Base-by-base conservation (phyloP, 2,888 invertebrate genomes). In the Caenorhabditis sp. region DNA sequence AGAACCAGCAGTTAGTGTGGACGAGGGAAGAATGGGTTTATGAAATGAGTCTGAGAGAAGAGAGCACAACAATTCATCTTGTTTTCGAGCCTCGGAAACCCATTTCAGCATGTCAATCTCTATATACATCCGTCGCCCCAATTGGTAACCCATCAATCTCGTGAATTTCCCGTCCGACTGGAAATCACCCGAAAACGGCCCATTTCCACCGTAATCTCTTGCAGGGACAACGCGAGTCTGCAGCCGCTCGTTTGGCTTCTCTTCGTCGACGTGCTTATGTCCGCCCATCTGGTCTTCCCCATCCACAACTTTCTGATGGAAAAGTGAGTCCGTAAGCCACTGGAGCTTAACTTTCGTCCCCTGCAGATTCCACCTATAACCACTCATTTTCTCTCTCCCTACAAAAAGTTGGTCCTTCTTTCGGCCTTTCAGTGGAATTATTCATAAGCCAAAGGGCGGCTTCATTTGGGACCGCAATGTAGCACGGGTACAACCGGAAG, bases 161-260 rank as follows among this genome's bases (percentile, higher is more conserved):
- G 37, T 59, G 59, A 59, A 70, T 70, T 59, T 59, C 59, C 59
- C 59, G 43, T 61, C 50, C 35, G 27, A 32, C 39, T 35, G 37
- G 37, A 55, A 27, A 55, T 55, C 39, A 39, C 15, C 5, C 37
- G 17, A 22, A 39, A 15, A 30, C 43, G 13, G 4, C n/a, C 32
- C 4, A 15, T 11, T 15, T 41, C 17, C 56, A 66, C 58, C 41
- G 68, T 58, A 68, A 43, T 58, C 58, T 58, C 26, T 66, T 81
- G 62, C 78, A 81, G 81, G 37, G 75, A 65, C 61, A 81, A 79
- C 41, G 74, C 79, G 39, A 74, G 79, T 68, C 78, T 80, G 26
- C 74, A 81, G 58, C 84, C 84, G 24, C 61, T 84, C 52, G 53
- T 82, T 15, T 73, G 70, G 43, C 80, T 84, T 32, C 79, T 83